phyloP scores from a whole-genome alignment of 2,113 vertebrate genomes.

The Okapia johnstoni region DNA sequence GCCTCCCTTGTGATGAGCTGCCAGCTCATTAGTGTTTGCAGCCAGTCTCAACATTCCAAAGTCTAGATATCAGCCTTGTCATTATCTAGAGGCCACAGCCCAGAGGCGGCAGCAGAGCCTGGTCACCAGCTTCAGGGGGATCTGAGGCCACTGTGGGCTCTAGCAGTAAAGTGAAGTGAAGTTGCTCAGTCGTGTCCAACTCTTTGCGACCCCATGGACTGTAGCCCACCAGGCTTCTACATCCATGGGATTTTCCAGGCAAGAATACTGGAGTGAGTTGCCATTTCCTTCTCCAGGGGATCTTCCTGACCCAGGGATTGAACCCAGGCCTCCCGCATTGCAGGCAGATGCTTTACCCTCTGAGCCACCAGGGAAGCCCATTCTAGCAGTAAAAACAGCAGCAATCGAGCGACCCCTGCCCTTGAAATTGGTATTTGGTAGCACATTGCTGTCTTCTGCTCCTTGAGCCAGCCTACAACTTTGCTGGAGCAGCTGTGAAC shows the following conservation, averaged over 20 bases:
- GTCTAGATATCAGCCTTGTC: not conserved
- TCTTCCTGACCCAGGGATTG: no score
- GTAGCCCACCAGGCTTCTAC: no score
- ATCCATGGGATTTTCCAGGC: no score
- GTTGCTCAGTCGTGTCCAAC: no score
- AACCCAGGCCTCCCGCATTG: no score
- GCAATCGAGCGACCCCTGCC: not conserved
- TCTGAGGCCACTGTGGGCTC: not conserved
- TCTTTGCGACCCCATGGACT: no score
- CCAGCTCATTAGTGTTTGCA: not conserved
- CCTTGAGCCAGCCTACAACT: not conserved
- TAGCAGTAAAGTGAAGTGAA: not conserved
- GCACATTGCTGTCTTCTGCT: not conserved
- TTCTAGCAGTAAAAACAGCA: not conserved
- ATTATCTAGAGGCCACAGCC: not conserved
- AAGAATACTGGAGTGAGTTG: no score
- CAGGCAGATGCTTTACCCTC: no score
- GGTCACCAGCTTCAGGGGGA: not conserved
- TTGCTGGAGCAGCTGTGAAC: no score
- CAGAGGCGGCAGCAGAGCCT: not conserved
- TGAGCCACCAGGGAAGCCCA: no score
- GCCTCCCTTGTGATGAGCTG: not conserved
- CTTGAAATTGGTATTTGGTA: not conserved
- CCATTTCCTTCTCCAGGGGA: no score
- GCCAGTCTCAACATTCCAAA: not conserved